Evolutionary conservation across 2,113 vertebrate genomes (phyloP).

Genomic region (Electrona antarctica): DNA sequence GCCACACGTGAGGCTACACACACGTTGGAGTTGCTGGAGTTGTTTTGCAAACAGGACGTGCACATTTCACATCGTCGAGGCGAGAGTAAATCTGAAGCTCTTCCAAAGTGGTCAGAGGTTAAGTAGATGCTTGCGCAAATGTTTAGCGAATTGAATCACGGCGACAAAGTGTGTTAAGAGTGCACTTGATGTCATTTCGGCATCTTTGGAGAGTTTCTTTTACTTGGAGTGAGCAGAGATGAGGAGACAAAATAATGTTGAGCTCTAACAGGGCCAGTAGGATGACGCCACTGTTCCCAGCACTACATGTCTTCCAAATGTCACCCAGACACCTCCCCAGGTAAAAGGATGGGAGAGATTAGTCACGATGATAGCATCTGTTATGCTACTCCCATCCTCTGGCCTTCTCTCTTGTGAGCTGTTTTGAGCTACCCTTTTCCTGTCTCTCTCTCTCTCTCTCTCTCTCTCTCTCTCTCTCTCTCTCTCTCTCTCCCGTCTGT

Average conservation of each 20-base stretch:
- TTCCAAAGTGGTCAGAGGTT: too few relatives aligned
- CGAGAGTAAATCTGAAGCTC: too few relatives aligned
- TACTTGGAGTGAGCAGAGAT: too few relatives aligned
- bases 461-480: background rate
- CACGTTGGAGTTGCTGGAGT: background rate
- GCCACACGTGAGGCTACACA: too few relatives aligned
- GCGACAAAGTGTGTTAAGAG: too few relatives aligned
- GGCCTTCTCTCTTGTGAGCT: conserved; percentile 10
- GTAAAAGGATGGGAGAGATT: conserved; percentile 58
- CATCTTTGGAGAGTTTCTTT: too few relatives aligned
- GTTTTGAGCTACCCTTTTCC: too few relatives aligned
- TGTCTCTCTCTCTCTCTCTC: background rate
- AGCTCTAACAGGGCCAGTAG: conserved; percentile 1
- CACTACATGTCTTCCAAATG: conserved; percentile 73
- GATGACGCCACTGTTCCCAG: conserved; percentile 58
- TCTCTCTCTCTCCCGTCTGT: background rate
- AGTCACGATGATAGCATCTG: conserved; percentile 73
- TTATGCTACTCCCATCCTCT: conserved; percentile 34
- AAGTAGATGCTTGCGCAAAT: too few relatives aligned
- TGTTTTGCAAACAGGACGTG: conserved; percentile 26
- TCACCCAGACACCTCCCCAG: conserved; percentile 78
- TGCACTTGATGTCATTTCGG: too few relatives aligned
- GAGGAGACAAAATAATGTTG: too few relatives aligned
- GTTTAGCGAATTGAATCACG: too few relatives aligned
- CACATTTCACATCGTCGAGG: too few relatives aligned